Base-by-base conservation (phyloP, 2,113 vertebrate genomes). In the Elephantulus edwardii region DNA sequence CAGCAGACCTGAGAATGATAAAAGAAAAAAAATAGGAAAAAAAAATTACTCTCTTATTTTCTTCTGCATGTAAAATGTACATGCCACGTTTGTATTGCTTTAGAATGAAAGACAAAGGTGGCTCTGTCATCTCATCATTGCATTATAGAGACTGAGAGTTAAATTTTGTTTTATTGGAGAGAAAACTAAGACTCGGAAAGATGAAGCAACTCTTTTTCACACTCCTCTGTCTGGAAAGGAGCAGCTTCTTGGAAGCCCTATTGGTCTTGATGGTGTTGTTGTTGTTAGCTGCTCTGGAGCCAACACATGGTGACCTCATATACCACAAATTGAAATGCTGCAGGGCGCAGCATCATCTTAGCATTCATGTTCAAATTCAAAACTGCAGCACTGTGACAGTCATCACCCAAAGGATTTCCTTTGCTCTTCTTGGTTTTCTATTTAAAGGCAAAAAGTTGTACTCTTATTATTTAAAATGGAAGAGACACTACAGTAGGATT, bases 151-250 rank as follows among this genome's bases (percentile, higher is more conserved):
- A 9, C 8, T 20, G 38, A 76, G 16, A 40, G 6, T 24, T 54
- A 35, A 40, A 13, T 5, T n/a, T 81, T 30, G 71, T 46, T 86
- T 71, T 48, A 77, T 2, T 81, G 78, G 50, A 81, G 84, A 79
- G 35, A 26, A 92, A 71, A 81, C 28, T 35, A 42, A 91, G 72
- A 50, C 40, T 77, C 52, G 33, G 92, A 50, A 50, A 83, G 50
- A 20, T 54, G 14, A 58, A 58, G 4, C 56, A 58, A 24, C 19
- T 24, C 56, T 24, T 22, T 58, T 7, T 5, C 56, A 58, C 26
- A 22, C 70, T 22, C 20, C 20, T n/a, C 48, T 44, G 40, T 30
- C 17, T n/a, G 48, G 7, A 14, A 50, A 62, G 38, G 6, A 86
- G 26, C 1, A 68, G 3, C 44, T 75, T 42, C n/a, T 9, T 24